phyloP scores from a whole-genome alignment of 2,797 vertebrate species.

The Furcifer pardalis region DNA sequence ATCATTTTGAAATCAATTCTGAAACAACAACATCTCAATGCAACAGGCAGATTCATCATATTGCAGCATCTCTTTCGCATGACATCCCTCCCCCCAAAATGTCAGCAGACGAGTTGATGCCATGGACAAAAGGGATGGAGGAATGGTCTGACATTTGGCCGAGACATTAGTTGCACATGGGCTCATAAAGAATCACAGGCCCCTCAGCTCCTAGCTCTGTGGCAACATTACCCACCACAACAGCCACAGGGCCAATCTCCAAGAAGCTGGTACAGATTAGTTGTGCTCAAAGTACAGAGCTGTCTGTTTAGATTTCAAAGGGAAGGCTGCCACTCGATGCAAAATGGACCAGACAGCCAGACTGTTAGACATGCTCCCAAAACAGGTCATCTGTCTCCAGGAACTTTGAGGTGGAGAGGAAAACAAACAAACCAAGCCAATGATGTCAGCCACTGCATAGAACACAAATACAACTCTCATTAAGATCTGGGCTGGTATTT shows the following conservation, averaged over 20 bases:
- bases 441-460: not conserved
- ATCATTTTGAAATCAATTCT: not conserved
- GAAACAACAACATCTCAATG: not conserved
- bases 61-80: too few species aligned
- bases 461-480: rapidly evolving
- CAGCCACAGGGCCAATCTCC: not conserved
- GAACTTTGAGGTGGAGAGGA: not conserved
- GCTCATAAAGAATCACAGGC: too few species aligned
- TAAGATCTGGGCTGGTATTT: not conserved
- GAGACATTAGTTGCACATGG: not conserved
- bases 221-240: not conserved
- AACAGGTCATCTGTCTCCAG: not conserved
- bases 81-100: not conserved
- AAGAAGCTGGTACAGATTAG: not conserved
- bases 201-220: rapidly evolving
- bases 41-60: too few species aligned
- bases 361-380: not conserved
- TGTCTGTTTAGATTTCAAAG: not conserved
- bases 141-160: not conserved
- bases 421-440: not conserved
- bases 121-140: not conserved
- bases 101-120: too few species aligned
- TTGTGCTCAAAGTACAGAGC: not conserved
- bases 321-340: not conserved
- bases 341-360: constrained; percentile 17